Evolutionary conservation across 2,888 invertebrate genomes (phyloP).

Genomic region (Caenorhabditis becei): DNA sequence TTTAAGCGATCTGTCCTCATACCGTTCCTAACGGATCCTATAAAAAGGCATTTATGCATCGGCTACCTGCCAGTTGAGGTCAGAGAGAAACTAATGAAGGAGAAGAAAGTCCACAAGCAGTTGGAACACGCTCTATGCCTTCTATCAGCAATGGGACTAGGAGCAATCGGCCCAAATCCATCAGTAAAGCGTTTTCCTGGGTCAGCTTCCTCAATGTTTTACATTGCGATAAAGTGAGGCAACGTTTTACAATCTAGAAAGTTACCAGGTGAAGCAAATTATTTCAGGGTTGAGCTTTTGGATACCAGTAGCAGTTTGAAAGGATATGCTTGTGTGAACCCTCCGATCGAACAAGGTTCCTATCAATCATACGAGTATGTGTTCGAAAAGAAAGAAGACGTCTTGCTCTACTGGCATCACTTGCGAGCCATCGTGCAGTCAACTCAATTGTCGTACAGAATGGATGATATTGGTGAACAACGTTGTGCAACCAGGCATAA

Average conservation of each 20-base stretch:
- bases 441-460: conserved; percentile 70
- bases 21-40: conserved; percentile 60
- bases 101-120: conserved; percentile 65
- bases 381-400: conserved; percentile 59
- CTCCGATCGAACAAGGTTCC: conserved; percentile 51
- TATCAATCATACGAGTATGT: conserved; percentile 70
- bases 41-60: conserved; percentile 70
- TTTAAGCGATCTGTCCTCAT: conserved; percentile 25
- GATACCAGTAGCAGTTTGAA: conserved; percentile 73
- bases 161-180: conserved; percentile 64
- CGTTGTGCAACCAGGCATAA: conserved; percentile 38
- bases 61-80: conserved; percentile 71
- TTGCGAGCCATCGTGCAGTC: conserved; percentile 76
- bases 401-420: conserved; percentile 76
- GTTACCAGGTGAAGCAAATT: no score
- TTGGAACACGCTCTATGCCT: conserved; percentile 67
- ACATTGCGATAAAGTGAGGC: not conserved
- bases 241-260: not conserved
- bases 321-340: conserved; percentile 72
- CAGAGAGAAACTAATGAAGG: conserved; percentile 64
- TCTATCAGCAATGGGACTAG: conserved; percentile 70
- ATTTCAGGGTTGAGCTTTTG: conserved; percentile 52
- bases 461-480: conserved; percentile 44
- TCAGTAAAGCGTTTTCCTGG: conserved; percentile 63
- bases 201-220: conserved; percentile 50